Base-by-base conservation (phyloP, 2,888 invertebrate genomes). In the Lysandra bellargus region DNA sequence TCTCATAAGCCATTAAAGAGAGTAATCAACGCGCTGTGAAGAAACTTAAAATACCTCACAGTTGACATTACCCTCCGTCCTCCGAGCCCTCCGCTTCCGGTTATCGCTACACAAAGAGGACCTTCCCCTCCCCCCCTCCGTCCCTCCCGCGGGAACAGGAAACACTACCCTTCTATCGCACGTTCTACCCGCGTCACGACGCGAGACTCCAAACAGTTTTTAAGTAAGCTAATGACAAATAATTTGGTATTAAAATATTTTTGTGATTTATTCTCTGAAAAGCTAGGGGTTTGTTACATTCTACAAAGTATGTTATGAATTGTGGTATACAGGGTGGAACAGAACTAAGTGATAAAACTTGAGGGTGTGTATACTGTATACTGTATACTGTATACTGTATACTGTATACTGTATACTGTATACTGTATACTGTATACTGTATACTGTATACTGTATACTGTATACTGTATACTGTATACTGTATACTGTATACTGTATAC, bases 151-250 rank as follows among this genome's bases (percentile, higher is more conserved):
- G 88, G 91, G 91, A 91, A 91, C 91, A 91, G 94, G 93, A 94
- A 92, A 93, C 89, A 93, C 92, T 94, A 94, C 94, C 94, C 93
- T 94, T 93, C 93, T 92, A 93, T 92, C 92, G 93, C 90, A 90
- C 91, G 90, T 91, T 90, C 92, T 91, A 92, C 91, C 90, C 92
- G 87, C 91, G 89, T 91, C 90, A 91, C 85, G 88, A 85, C 86
- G 86, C 87, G 83, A 84, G 84, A 87, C 87, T 87, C 89, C 87
- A 89, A 90, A 90, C 87, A 88, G 88, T 91, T 90, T 91, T 90
- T 87, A 87, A 88, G 87, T 57, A 57, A 76, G 87, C 85, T 85
- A 85, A 85, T 88, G 88, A 88, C 87, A 88, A 87, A 87, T 86
- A 85, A 83, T 83, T 82, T 79, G 79, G 81, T 82, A 78, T 82